Evolutionary conservation across 2,113 vertebrate genomes (phyloP).

Genomic region (Arothron firmamentum): DNA sequence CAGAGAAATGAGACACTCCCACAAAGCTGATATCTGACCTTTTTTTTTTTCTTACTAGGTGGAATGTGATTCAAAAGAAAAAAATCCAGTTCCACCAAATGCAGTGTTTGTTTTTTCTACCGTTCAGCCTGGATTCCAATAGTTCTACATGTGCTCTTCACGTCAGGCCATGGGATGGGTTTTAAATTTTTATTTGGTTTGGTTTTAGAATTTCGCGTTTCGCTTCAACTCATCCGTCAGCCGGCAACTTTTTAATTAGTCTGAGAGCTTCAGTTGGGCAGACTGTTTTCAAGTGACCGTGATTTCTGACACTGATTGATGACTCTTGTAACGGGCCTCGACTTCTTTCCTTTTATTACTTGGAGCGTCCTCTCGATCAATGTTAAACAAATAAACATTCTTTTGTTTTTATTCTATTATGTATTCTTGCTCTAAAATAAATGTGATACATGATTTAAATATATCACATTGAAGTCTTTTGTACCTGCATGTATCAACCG

Average conservation of each 20-base stretch:
- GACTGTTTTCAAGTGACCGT: conserved; percentile 45
- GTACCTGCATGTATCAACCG: no score
- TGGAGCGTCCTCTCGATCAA: conserved; percentile 64
- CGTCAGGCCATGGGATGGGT: conserved; percentile 12
- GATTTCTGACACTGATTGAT: conserved; percentile 68
- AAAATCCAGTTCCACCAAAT: conserved; percentile 17
- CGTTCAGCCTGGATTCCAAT: conserved; percentile 20
- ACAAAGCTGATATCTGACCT: conserved; percentile 5
- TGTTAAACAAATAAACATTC: conserved; percentile 73
- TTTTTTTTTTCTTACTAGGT: neutral
- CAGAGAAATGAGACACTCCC: conserved; percentile 50
- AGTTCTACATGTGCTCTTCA: conserved; percentile 32
- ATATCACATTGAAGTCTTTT: neutral
- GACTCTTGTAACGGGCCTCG: conserved; percentile 51
- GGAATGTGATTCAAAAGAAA: conserved; percentile 20
- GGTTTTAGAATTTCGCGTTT: conserved; percentile 30
- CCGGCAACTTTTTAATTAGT: conserved; percentile 46
- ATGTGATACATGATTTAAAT: conserved; percentile 15
- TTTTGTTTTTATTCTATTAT: conserved; percentile 47
- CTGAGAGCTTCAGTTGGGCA: conserved; percentile 44
- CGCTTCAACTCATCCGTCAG: conserved; percentile 20
- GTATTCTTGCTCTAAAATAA: conserved; percentile 40
- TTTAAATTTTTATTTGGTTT: conserved; percentile 21
- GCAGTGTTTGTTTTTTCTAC: conserved; percentile 41
- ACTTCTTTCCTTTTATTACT: conserved; percentile 56